Evolutionary conservation across 1,140 invertebrate genomes (phyloP).

Genomic region (Heliconius himera): DNA sequence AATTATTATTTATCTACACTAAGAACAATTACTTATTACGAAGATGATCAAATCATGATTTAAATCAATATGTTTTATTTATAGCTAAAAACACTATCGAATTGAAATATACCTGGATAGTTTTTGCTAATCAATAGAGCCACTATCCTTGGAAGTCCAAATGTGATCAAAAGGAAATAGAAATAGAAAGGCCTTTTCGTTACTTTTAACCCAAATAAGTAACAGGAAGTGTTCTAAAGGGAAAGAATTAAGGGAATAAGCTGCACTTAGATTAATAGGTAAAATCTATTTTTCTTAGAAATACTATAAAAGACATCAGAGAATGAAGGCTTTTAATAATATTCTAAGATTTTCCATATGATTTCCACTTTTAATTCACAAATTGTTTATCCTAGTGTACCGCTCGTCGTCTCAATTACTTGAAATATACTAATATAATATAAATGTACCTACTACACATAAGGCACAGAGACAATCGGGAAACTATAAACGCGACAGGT

Average conservation of each 20-base stretch:
- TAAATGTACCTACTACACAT: too few species aligned
- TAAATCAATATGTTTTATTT: not conserved
- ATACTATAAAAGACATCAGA: too few species aligned
- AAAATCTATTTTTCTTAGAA: not conserved
- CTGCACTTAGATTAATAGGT: not conserved
- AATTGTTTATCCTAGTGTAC: too few species aligned
- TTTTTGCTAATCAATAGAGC: not conserved
- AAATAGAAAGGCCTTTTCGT: slow-evolving; percentile 4
- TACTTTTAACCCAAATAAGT: not conserved
- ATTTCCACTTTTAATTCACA: too few species aligned
- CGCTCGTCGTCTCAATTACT: too few species aligned
- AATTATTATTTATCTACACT: too few species aligned
- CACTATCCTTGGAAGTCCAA: not conserved
- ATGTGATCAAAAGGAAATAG: not conserved
- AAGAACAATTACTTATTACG: too few species aligned
- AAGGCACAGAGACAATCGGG: too few species aligned
- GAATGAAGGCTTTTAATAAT: too few species aligned
- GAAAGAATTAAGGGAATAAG: not conserved
- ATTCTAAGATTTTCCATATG: too few species aligned
- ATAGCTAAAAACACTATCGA: not conserved
- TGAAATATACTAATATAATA: too few species aligned
- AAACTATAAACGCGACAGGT: too few species aligned
- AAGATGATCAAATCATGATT: not conserved
- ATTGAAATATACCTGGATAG: not conserved
- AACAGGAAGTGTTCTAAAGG: slow-evolving; percentile 9